Percentiles rank a stretch among this genome's conserved stretches.
Conservation (phyloP, 2,888 invertebrate species). For the Andrena chrysosceles region DNA sequence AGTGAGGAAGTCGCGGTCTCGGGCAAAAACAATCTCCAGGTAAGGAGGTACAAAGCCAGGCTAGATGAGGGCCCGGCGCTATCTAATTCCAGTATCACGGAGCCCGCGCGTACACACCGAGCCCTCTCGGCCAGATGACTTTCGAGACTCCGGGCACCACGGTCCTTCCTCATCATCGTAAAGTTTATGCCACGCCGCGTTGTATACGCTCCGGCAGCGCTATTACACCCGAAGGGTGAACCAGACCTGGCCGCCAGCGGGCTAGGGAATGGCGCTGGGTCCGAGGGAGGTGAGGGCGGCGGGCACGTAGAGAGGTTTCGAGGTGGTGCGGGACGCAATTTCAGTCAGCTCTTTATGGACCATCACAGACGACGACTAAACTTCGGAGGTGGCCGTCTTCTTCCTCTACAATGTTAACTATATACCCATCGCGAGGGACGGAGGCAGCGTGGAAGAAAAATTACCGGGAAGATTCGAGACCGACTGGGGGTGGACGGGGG, state of each 20-base stretch:
- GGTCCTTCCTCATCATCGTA: constrained; percentile 75
- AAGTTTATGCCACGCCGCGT: constrained; percentile 73
- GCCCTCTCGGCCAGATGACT: constrained; percentile 60
- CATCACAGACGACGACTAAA: constrained; percentile 68
- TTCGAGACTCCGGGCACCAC: constrained; percentile 57
- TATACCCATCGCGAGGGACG: background rate
- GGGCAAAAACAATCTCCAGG: constrained; percentile 31
- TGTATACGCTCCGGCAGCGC: constrained; percentile 59
- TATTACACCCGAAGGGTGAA: constrained; percentile 66
- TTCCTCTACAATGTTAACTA: constrained; percentile 34
- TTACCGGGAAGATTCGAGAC: constrained; percentile 14
- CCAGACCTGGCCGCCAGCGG: constrained; percentile 22
- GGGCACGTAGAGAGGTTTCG: constrained; percentile 42
- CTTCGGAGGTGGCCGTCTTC: constrained; percentile 64
- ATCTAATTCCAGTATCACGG: constrained; percentile 58
- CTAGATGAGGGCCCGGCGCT: constrained; percentile 36
- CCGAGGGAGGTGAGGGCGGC: constrained; percentile 8
- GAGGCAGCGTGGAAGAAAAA: constrained; percentile 23
- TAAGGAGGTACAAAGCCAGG: constrained; percentile 36
- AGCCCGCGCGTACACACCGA: constrained; percentile 17
- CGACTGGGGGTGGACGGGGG: background rate
- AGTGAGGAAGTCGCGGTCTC: background rate
- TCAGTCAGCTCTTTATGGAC: constrained; percentile 73
- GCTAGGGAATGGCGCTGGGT: constrained; percentile 7
- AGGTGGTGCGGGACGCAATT: constrained; percentile 67